phyloP scores from a whole-genome alignment of 1,140 invertebrate genomes.

The Temnothorax longispinosus region DNA sequence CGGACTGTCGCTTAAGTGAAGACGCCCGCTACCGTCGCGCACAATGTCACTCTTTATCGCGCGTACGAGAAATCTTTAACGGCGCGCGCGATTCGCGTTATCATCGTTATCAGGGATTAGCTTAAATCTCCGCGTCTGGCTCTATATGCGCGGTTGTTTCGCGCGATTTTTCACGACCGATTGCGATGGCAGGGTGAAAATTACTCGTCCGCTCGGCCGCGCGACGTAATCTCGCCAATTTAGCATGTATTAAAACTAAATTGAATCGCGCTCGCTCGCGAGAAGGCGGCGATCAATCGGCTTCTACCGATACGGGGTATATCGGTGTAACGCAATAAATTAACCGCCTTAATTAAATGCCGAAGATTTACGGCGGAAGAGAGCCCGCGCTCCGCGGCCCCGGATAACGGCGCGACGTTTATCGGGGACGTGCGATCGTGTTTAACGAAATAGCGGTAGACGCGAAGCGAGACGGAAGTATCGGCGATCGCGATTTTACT shows the following conservation, averaged over 20 bases:
- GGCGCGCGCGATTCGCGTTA: background rate
- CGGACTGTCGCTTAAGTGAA: constrained; percentile 38
- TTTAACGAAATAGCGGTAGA: constrained; percentile 13
- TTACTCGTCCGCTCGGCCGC: background rate
- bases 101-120: background rate
- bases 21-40: constrained; percentile 11
- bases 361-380: constrained; percentile 1
- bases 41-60: constrained; percentile 6
- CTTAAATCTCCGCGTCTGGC: background rate
- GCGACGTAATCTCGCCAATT: background rate
- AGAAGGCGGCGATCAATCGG: constrained; percentile 4
- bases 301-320: background rate
- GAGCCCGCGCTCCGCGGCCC: background rate
- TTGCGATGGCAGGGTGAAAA: constrained; percentile 12
- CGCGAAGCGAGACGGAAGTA: background rate
- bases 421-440: constrained; percentile 7
- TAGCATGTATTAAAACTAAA: constrained; percentile 19
- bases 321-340: background rate
- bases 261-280: background rate
- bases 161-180: background rate
- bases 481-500: background rate
- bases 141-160: background rate
- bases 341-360: background rate
- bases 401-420: constrained; percentile 6
- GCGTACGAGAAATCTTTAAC: background rate